Evolutionary conservation across 2,113 vertebrate genomes (phyloP).

Genomic region (Scortum barcoo): DNA sequence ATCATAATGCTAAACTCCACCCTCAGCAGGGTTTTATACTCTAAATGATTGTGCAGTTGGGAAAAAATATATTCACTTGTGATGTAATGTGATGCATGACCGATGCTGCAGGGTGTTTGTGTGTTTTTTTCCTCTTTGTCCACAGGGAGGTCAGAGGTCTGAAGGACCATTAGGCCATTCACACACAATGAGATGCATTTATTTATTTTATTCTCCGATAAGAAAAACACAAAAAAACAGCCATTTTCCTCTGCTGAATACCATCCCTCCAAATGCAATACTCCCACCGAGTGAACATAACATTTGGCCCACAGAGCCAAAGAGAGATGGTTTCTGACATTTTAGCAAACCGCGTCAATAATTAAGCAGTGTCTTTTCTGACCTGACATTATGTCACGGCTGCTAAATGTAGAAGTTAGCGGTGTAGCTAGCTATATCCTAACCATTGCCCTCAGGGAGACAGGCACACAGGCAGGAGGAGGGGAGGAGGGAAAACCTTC

Average conservation of each 20-base stretch:
- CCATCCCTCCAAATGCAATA: neutral
- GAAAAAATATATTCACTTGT: neutral
- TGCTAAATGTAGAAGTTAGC: constrained; percentile 1
- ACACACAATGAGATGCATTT: neutral
- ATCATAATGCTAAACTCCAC: neutral
- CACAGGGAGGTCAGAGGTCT: constrained; percentile 8
- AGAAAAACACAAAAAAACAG: neutral
- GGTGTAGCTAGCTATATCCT: neutral
- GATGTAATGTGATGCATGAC: neutral
- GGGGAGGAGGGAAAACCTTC: constrained; percentile 13
- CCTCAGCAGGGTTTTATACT: no score
- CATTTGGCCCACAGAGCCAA: neutral
- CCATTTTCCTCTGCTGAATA: neutral
- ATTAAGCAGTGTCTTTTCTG: constrained; percentile 26
- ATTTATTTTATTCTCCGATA: neutral
- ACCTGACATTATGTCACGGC: constrained; percentile 14
- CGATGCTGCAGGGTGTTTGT: neutral
- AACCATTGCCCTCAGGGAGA: constrained; percentile 12
- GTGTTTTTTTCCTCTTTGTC: neutral
- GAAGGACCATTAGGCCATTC: neutral
- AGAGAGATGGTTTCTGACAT: constrained; percentile 18
- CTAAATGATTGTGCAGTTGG: neutral
- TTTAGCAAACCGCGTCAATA: constrained; percentile 41
- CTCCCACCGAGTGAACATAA: neutral
- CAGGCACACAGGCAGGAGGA: constrained; percentile 7